A percentile compares a stretch with the other conserved stretches of the same genome.
phyloP scores from a whole-genome alignment of 2,797 vertebrate species.

The Phoeniculus purpureus region DNA sequence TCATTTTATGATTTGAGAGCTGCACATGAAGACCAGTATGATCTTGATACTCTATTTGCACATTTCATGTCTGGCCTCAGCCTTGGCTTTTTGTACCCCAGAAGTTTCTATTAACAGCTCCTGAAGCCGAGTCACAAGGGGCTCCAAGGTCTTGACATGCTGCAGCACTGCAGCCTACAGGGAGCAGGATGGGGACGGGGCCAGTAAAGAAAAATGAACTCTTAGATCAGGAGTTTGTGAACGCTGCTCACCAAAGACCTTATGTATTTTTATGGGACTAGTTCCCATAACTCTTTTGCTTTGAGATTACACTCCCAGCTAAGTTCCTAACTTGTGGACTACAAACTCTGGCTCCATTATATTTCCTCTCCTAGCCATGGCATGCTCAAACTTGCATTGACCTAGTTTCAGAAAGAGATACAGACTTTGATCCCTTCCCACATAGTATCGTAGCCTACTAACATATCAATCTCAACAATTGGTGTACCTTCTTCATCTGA shows the following conservation, averaged over 20 bases:
- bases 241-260: background rate
- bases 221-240: background rate
- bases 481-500: background rate
- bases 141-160: background rate
- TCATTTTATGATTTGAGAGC: background rate
- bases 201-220: background rate
- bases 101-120: background rate
- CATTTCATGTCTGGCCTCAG: background rate
- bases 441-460: background rate
- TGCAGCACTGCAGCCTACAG: background rate
- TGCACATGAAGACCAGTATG: background rate
- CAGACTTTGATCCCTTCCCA: background rate
- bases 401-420: background rate
- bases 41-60: background rate
- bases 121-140: background rate
- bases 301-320: background rate
- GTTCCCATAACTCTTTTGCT: background rate
- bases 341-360: background rate
- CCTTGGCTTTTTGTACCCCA: background rate
- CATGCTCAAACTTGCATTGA: background rate
- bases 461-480: background rate
- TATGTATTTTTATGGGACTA: background rate
- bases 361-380: background rate
- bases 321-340: background rate
- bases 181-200: background rate